phyloP scores from a whole-genome alignment of 2,113 vertebrate species.

The Urocolius indicus region DNA sequence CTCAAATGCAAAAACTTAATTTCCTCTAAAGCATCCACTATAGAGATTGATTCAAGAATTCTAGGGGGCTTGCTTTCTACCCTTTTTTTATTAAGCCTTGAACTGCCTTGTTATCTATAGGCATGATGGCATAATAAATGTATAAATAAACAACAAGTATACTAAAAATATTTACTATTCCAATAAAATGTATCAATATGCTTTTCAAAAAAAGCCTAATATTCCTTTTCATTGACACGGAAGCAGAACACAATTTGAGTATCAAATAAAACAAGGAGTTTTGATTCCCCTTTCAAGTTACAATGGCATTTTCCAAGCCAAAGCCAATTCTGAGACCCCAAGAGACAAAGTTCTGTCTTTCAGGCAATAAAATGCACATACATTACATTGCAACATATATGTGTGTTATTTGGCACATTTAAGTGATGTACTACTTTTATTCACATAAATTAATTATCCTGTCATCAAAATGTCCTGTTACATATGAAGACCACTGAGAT shows the following conservation, averaged over 20 bases:
- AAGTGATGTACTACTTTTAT: not conserved
- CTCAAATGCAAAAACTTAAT: not conserved
- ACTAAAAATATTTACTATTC: not conserved
- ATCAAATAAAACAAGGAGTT: not conserved
- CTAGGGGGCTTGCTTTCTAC: fast-evolving
- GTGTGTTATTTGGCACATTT: not conserved
- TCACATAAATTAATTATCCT: not conserved
- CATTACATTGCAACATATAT: not conserved
- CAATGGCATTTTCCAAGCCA: not conserved
- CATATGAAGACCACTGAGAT: not conserved
- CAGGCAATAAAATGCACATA: not conserved
- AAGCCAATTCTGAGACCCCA: not conserved
- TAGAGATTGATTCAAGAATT: not conserved
- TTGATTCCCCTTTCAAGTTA: not conserved
- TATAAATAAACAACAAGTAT: not conserved
- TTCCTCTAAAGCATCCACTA: not conserved
- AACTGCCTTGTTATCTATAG: not conserved
- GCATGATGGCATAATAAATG: not conserved
- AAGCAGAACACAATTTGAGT: not conserved
- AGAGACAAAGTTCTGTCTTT: not conserved
- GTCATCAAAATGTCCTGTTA: not conserved
- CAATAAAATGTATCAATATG: not conserved
- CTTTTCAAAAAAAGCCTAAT: not conserved
- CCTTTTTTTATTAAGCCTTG: not conserved
- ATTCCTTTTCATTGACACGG: not conserved